phyloP scores from a whole-genome alignment of 2,797 vertebrate species.

The Menidia menidia region DNA sequence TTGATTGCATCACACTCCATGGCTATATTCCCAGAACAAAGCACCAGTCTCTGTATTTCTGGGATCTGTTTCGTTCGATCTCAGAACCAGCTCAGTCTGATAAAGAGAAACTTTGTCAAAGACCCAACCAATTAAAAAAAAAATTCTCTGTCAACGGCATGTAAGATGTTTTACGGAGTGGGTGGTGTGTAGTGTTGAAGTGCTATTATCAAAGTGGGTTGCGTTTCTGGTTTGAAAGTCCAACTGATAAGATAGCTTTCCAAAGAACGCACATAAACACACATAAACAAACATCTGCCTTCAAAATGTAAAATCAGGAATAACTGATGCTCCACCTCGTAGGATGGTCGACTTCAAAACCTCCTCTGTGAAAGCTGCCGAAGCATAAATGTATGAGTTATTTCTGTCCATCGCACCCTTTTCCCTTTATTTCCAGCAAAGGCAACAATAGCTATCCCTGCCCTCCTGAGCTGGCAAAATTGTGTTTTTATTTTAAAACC shows the following conservation, averaged over 20 bases:
- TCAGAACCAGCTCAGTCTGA: conserved; percentile 36
- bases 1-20: conserved; percentile 70
- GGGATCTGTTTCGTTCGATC: conserved; percentile 45
- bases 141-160: conserved; percentile 31
- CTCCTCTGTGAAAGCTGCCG: conserved; percentile 5
- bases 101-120: conserved; percentile 64
- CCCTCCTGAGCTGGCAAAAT: conserved; percentile 29
- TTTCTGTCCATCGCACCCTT: conserved; percentile 15
- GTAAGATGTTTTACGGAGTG: conserved; percentile 29
- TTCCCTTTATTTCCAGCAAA: not conserved
- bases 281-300: conserved; percentile 63
- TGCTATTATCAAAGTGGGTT: conserved; percentile 60
- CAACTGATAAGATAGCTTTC: conserved; percentile 73
- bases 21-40: conserved; percentile 49
- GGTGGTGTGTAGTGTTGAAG: conserved; percentile 45
- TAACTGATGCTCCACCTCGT: conserved; percentile 2
- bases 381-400: conserved; percentile 17
- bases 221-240: conserved; percentile 68
- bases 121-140: conserved; percentile 26
- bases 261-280: conserved; percentile 42
- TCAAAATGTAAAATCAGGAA: conserved; percentile 19
- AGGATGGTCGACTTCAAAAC: conserved; percentile 5
- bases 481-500: conserved; percentile 54
- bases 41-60: conserved; percentile 30
- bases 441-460: conserved; percentile 15